Conservation (phyloP, 2,797 vertebrate genomes). For the Enteromius anoplus region DNA sequence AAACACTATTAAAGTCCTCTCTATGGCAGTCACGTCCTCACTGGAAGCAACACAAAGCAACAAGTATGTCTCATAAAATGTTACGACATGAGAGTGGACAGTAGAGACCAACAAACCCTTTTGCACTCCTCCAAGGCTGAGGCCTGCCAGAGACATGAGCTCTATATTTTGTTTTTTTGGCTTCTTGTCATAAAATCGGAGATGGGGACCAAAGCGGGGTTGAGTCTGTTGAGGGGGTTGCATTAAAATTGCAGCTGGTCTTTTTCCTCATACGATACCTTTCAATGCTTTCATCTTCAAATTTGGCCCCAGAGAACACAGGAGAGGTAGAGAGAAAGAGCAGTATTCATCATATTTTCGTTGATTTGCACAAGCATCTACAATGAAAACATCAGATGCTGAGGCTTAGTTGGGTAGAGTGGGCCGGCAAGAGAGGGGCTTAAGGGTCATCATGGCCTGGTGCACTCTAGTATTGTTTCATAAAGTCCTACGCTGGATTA, state of each 20-base stretch:
- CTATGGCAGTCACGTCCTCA: slow-evolving; percentile 65
- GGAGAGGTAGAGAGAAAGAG: slow-evolving; percentile 24
- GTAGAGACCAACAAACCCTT: slow-evolving; percentile 48
- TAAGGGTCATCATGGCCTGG: slow-evolving; percentile 29
- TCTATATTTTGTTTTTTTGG: slow-evolving; percentile 51
- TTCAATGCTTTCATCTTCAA: slow-evolving; percentile 26
- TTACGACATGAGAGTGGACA: slow-evolving; percentile 64
- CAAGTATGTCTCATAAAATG: slow-evolving; percentile 66
- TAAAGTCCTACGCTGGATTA: neutral
- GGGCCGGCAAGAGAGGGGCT: neutral
- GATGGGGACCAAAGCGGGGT: slow-evolving; percentile 16
- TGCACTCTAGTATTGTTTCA: neutral
- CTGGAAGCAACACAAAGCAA: slow-evolving; percentile 71
- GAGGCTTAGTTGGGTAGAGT: slow-evolving; percentile 43
- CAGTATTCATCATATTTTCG: slow-evolving; percentile 23
- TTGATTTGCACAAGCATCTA: slow-evolving; percentile 44
- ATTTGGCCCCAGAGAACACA: slow-evolving; percentile 20
- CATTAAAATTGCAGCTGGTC: slow-evolving; percentile 45
- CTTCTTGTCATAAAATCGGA: slow-evolving; percentile 46
- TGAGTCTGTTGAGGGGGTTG: slow-evolving; percentile 27
- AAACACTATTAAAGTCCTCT: slow-evolving; percentile 61
- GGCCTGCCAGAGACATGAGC: slow-evolving; percentile 41
- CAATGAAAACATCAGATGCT: slow-evolving; percentile 53
- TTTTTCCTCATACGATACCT: slow-evolving; percentile 29
- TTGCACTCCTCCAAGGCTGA: slow-evolving; percentile 28